Evolutionary conservation across 2,888 invertebrate genomes (phyloP), one percentile per base, ranked within the genome.

Genomic region (Chrysolina americana): DNA sequence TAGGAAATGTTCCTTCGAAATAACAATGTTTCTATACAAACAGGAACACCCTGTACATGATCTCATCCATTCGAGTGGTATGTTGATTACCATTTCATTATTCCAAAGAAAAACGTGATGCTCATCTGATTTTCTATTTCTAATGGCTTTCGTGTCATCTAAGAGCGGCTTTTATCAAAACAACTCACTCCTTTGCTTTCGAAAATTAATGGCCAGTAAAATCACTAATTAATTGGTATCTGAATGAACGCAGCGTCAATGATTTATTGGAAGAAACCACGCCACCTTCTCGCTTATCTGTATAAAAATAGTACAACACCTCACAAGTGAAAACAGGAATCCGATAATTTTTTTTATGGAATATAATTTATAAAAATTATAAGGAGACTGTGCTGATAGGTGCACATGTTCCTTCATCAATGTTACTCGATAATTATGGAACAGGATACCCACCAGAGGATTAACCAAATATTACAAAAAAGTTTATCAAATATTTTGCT

Each of bases 231-330:
- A 65, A 65, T 66, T 66, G 17, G 66, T 50, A 28, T 28, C 19
- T 66, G 66, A n/a, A 48, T 19, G 23, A 50, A 50, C 10, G 21
- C 11, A 36, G 23, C n/a, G n/a, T 41, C 66, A n/a, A 66, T 66
- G 66, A 66, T 66, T 66, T 66, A 66, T 66, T 50, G 50, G 15
- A 50, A n/a, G 48, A 36, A 66, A 36, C 48, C 66, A 66, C 66
- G 48, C 48, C 50, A 66, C 2, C 28, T 66, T 28, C 17, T 66
- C 50, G 50, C 28, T 28, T 19, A 15, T 56, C 6, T 19, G n/a
- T 41, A 21, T 15, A 48, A 47, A 65, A 65, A 21, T 23, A 47
- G 13, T 36, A 41, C 36, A 15, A 19, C 44, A 65, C 65, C 23
- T 44, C 21, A 44, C 3, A 13, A 47, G 21, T 44, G n/a, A 10